Conservation (phyloP, 2,888 invertebrate genomes). For the Agriopis leucophaearia region DNA sequence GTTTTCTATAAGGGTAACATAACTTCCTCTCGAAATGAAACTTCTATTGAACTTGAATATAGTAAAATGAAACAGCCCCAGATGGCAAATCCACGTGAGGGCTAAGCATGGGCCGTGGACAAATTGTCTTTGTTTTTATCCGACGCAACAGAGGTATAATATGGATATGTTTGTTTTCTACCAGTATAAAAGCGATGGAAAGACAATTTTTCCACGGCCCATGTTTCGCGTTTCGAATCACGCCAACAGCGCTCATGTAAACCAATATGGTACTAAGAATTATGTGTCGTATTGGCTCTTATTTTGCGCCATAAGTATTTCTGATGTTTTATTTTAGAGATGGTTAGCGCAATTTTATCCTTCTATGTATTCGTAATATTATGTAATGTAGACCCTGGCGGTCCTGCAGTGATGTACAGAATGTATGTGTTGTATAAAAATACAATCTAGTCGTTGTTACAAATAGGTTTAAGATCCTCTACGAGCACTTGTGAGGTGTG, state of each 20-base stretch:
- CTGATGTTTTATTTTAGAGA: no score
- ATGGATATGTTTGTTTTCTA: no score
- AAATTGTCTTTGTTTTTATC: not conserved
- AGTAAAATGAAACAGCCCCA: not conserved
- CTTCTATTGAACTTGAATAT: not conserved
- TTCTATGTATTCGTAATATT: not conserved
- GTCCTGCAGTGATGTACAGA: conserved; percentile 15
- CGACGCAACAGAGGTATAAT: no score
- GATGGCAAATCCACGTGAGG: not conserved
- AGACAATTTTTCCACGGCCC: no score
- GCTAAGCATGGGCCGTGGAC: no score
- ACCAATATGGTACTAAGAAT: no score
- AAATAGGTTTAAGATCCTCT: conserved; percentile 32
- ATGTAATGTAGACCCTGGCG: conserved; percentile 6
- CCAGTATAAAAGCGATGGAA: no score
- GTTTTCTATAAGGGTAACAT: not conserved
- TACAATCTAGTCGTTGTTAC: conserved; percentile 43
- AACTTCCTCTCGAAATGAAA: not conserved
- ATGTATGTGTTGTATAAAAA: conserved; percentile 15
- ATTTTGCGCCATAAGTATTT: no score
- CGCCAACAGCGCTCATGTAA: no score
- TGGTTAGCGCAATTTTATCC: not conserved
- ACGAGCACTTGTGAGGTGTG: not conserved
- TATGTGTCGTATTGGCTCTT: no score
- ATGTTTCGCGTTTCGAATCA: no score